Conservation (phyloP, 2,797 vertebrate species). For the Glossophaga mutica region DNA sequence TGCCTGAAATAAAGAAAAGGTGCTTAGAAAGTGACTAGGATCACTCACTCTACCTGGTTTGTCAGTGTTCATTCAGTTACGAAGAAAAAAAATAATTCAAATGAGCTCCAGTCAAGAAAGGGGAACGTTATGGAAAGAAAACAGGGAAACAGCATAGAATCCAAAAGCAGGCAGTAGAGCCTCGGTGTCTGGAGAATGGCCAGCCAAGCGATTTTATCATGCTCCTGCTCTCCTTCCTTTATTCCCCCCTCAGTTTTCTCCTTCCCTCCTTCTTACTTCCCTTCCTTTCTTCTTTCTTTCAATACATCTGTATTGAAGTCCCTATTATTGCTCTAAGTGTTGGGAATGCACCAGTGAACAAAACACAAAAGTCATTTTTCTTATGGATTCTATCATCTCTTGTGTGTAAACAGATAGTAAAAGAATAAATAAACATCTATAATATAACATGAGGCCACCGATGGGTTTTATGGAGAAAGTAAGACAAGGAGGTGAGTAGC, state of each 20-base stretch:
- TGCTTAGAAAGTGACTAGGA: not conserved
- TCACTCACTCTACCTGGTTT: not conserved
- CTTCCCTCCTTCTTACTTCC: rapidly evolving
- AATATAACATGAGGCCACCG: not conserved
- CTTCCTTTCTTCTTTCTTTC: not conserved
- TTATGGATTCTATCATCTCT: not conserved
- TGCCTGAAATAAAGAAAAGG: not conserved
- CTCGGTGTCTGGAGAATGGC: not conserved
- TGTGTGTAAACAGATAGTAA: not conserved
- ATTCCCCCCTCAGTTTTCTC: no score
- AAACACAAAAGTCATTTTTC: not conserved
- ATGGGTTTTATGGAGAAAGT: not conserved
- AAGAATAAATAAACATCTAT: not conserved
- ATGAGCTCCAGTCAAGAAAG: not conserved
- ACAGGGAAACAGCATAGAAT: not conserved
- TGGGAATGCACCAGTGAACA: not conserved
- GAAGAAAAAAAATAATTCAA: not conserved
- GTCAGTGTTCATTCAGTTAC: not conserved
- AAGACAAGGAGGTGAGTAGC: not conserved
- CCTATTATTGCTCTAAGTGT: not conserved
- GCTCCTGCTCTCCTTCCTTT: not conserved
- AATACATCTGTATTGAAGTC: not conserved
- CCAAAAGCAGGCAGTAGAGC: not conserved
- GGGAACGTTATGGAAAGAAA: not conserved
- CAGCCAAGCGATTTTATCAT: not conserved